Percentiles rank a stretch among this genome's conserved stretches.
Evolutionary conservation across 2,113 vertebrate species (phyloP).

Genomic region (Tyrannus savana): DNA sequence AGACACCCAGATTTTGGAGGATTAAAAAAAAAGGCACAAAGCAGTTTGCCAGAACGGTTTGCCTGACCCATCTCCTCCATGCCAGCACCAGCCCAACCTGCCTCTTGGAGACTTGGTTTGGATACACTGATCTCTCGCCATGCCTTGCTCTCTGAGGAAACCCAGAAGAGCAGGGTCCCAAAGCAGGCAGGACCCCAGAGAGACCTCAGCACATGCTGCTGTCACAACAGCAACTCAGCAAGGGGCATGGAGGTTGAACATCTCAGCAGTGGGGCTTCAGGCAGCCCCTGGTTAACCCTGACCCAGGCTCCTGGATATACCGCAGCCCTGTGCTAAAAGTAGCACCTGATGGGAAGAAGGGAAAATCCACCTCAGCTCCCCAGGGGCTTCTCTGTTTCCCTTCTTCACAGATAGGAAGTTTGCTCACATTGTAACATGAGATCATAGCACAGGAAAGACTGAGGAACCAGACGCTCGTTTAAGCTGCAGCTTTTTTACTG

Average conservation of each 20-base stretch:
- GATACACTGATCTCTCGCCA: no score
- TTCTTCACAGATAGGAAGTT: conserved; percentile 57
- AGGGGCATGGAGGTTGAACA: background rate
- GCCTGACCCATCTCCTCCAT: background rate
- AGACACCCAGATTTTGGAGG: background rate
- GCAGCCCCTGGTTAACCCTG: background rate
- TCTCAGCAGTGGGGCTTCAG: background rate
- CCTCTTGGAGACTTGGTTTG: background rate
- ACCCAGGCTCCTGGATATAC: background rate
- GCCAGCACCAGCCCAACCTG: background rate
- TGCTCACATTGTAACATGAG: conserved; percentile 56
- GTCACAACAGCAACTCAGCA: no score
- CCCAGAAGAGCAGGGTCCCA: background rate
- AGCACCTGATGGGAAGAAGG: conserved; percentile 44
- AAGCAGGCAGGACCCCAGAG: background rate
- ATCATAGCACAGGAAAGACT: conserved; percentile 66
- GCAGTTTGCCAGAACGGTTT: background rate
- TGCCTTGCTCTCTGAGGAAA: background rate
- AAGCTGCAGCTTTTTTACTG: conserved; percentile 5
- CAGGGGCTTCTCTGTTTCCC: conserved; percentile 34
- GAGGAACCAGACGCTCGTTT: conserved; percentile 32
- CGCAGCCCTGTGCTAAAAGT: background rate
- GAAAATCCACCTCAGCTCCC: conserved; percentile 61
- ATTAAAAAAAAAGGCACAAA: background rate
- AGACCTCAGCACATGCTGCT: rapidly evolving